These are phyloP conservation scores for Bruchidius siliquastri DNA, from an alignment of 2,888 invertebrate genomes.

Conservation along the genomic window DNA sequence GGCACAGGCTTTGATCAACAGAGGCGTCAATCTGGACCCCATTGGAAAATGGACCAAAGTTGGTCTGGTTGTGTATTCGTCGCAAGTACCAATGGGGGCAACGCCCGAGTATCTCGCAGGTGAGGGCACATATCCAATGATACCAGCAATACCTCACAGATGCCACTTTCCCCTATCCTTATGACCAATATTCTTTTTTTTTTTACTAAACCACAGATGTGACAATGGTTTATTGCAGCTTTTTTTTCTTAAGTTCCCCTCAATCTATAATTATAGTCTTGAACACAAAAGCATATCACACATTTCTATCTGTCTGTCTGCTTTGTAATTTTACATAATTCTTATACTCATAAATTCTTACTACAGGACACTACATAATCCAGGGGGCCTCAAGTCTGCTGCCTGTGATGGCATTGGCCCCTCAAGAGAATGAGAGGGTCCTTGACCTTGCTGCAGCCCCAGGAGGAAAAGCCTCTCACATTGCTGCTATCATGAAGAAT, in stretches of 20 bases:
- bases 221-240: no score
- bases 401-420: conserved; percentile 96
- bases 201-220: no score
- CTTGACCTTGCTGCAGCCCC: conserved; percentile 98
- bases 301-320: no score
- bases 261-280: no score
- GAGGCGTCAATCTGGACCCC: conserved; percentile 97
- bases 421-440: conserved; percentile 90
- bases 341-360: conserved; percentile 53
- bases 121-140: no score
- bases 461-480: conserved; percentile 97
- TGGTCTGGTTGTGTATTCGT: conserved; percentile 92
- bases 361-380: conserved; percentile 22
- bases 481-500: conserved; percentile 97
- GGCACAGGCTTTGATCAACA: conserved; percentile 89
- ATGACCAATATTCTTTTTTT: no score
- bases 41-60: conserved; percentile 99
- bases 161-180: no score
- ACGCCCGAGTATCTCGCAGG: conserved; percentile 65
- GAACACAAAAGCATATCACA: no score
- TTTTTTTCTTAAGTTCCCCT: no score
- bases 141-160: no score
- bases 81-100: conserved; percentile 94
- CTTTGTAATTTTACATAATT: no score
- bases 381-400: conserved; percentile 81